Conservation (phyloP, 2,113 vertebrate genomes). For the Gorilla gorilla region DNA sequence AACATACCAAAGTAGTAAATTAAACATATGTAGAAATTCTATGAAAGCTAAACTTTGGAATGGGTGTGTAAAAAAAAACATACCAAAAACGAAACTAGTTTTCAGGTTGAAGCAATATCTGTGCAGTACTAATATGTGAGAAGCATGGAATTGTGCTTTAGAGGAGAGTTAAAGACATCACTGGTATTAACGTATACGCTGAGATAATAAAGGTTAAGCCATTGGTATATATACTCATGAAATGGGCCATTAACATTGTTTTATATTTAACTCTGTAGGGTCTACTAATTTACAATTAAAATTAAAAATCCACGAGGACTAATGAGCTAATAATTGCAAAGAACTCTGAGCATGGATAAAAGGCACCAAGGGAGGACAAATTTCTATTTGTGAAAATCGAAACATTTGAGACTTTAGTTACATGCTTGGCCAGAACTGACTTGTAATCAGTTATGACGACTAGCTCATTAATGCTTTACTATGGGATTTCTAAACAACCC, state of each 20-base stretch:
- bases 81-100: not conserved
- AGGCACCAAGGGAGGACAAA: slow-evolving; percentile 66
- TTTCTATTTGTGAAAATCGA: slow-evolving; percentile 68
- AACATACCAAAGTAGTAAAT: not conserved
- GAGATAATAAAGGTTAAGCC: slow-evolving; percentile 34
- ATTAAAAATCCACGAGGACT: slow-evolving; percentile 70
- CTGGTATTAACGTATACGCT: not conserved
- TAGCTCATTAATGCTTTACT: slow-evolving; percentile 49
- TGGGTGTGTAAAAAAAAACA: not conserved
- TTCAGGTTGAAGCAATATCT: slow-evolving; percentile 25
- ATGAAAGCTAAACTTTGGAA: not conserved
- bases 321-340: slow-evolving; percentile 77
- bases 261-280: slow-evolving; percentile 68
- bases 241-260: slow-evolving; percentile 65
- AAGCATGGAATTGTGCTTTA: not conserved
- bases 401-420: slow-evolving; percentile 77
- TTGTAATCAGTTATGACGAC: slow-evolving; percentile 59
- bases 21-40: not conserved
- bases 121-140: not conserved
- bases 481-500: slow-evolving; percentile 22
- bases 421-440: slow-evolving; percentile 54
- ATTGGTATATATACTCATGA: slow-evolving; percentile 50
- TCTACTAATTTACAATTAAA: slow-evolving; percentile 78
- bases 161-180: not conserved
- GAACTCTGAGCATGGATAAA: slow-evolving; percentile 65